Base-by-base conservation (phyloP, 2,888 invertebrate genomes). In the Hypena proboscidalis region DNA sequence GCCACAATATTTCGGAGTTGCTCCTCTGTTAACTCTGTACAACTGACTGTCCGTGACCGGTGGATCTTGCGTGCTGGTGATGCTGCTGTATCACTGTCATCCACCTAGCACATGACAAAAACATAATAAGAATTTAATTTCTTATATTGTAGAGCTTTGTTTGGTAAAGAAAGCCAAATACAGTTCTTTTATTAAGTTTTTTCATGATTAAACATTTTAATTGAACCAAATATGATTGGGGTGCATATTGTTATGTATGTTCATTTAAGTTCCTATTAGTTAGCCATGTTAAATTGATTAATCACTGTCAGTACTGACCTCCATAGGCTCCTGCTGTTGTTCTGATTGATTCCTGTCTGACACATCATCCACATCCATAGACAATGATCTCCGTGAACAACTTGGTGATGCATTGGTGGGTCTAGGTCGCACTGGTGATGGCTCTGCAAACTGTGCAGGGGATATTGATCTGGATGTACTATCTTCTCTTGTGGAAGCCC, bases 1-100 rank as follows among this genome's bases (percentile, higher is more conserved):
- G 94, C 94, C 31, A 95, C 90, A 53, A 94, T 92, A 38, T 90
- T 81, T 49, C 93, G 85, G 13, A 95, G 86, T 70, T 95, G 94
- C 36, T 95, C 94, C 48, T 93, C 92, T 3, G 93, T 93, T 38
- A 94, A 80, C 73, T 95, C 95, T 7, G 91, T 91, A 50, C 92
- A 89, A 66, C 91, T 92, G 23, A 89, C 79, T 15, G 91, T 90
- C 29, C 90, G 75, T 10, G 86, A 84, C 34, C 91, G 66, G 43
- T 86, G 82, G 57, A 85, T 83, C 66, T 85, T 87, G 42, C 85
- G 75, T 36, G 87, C 87, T 37, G 90, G 90, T 29, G 90, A 90
- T 53, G 85, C 80, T 44, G 80, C 70, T 26, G 81, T 75, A 42
- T 93, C 86, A 64, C 48, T 64, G 11, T 92, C 86, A 73, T 93